Evolutionary conservation across 2,113 vertebrate species (phyloP).

Genomic region (Podarcis muralis): DNA sequence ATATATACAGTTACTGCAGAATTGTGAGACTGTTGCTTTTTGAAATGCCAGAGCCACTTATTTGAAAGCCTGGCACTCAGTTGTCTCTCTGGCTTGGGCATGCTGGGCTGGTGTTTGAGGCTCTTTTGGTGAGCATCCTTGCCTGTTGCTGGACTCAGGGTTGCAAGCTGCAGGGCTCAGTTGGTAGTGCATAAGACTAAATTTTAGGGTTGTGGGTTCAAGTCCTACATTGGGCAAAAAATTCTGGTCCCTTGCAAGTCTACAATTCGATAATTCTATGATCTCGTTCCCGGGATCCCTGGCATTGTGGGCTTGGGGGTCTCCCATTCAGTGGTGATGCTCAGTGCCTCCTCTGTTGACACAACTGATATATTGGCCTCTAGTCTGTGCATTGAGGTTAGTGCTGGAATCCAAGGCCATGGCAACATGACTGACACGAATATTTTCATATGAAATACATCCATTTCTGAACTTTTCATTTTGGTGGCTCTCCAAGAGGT

Average conservation of each 20-base stretch:
- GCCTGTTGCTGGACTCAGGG: no score
- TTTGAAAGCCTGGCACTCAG: neutral
- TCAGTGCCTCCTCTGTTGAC: neutral
- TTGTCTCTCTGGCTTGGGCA: no score
- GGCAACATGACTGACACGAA: neutral
- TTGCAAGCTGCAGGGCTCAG: no score
- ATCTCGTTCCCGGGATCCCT: no score
- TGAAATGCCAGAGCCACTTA: neutral
- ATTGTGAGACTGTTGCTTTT: conserved; percentile 9
- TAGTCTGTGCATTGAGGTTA: neutral
- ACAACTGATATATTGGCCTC: neutral
- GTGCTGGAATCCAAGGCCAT: neutral
- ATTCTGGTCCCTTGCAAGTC: no score
- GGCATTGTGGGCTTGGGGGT: neutral
- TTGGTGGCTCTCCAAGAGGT: neutral
- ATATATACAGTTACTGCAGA: neutral
- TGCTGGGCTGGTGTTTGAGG: no score
- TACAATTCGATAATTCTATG: no score
- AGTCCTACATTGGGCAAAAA: no score
- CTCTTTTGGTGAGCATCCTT: no score
- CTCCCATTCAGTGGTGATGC: neutral
- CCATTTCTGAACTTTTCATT: neutral
- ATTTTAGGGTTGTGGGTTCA: no score
- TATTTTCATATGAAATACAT: neutral
- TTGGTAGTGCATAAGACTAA: no score